phyloP scores from a whole-genome alignment of 1,140 invertebrate genomes.

The Geopemphigus sp. region DNA sequence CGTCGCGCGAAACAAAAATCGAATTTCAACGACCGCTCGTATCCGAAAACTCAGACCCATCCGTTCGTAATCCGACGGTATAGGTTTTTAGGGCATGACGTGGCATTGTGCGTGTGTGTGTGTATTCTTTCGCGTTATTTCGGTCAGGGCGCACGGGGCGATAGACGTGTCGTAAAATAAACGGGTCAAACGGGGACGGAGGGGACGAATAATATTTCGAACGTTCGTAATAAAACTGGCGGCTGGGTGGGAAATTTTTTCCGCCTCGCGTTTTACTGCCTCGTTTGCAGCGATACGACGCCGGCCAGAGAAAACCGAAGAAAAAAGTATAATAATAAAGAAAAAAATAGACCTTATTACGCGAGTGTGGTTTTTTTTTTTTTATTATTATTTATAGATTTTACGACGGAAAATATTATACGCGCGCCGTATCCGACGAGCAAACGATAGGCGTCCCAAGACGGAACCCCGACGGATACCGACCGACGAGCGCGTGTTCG shows the following conservation, averaged over 20 bases:
- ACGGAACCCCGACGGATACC: no score
- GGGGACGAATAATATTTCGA: neutral
- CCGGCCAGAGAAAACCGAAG: neutral
- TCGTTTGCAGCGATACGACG: conserved; percentile 37
- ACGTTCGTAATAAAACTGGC: conserved; percentile 21
- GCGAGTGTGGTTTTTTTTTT: neutral
- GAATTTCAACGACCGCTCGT: conserved; percentile 4
- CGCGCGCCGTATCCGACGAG: no score
- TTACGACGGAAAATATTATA: conserved; percentile 22
- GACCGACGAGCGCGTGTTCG: no score
- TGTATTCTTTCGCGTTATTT: no score
- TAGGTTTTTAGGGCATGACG: neutral
- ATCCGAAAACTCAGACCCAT: neutral
- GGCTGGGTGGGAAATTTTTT: no score
- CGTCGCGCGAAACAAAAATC: no score
- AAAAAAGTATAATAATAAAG: neutral
- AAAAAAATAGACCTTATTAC: conserved; percentile 17
- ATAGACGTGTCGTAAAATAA: conserved; percentile 34
- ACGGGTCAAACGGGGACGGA: conserved; percentile 8
- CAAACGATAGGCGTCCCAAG: no score
- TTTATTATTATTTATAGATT: conserved; percentile 27
- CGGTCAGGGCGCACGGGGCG: neutral
- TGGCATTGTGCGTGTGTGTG: no score
- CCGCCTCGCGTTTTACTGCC: conserved; percentile 4
- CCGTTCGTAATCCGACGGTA: neutral